phyloP scores from a whole-genome alignment of 2,113 vertebrate species.

The Corapipo altera region DNA sequence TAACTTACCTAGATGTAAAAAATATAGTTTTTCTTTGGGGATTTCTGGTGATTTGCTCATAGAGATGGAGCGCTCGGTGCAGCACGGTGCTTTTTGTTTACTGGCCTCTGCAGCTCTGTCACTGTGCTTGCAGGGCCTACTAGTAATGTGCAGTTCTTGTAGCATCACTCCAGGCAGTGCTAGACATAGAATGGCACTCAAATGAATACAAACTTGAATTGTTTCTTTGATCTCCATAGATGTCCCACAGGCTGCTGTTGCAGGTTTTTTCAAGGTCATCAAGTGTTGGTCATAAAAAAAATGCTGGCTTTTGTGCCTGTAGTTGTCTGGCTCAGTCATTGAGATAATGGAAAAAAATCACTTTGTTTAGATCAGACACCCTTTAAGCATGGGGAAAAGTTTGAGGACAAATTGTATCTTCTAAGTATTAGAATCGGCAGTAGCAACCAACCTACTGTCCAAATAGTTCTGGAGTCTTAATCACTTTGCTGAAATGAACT shows the following conservation, averaged over 20 bases:
- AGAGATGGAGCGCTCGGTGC: neutral
- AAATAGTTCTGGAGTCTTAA: neutral
- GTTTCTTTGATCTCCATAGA: constrained; percentile 17
- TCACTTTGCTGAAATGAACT: neutral
- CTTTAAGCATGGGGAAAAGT: neutral
- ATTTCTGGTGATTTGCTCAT: neutral
- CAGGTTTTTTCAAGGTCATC: constrained; percentile 1
- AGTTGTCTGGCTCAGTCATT: neutral
- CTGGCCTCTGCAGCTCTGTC: neutral
- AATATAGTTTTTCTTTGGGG: neutral
- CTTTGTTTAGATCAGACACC: neutral
- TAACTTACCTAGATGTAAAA: neutral
- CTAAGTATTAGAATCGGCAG: neutral
- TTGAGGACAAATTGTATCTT: neutral
- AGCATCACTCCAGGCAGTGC: neutral
- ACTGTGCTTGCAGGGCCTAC: neutral
- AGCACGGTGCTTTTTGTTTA: neutral
- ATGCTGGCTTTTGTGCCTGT: neutral
- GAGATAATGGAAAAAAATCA: neutral
- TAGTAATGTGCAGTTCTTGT: neutral
- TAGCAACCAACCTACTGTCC: neutral
- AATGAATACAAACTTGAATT: constrained; percentile 5
- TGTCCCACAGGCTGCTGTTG: neutral
- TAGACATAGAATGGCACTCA: neutral
- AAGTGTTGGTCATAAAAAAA: neutral